phyloP scores from a whole-genome alignment of 2,888 invertebrate genomes.

The Drosophila anceps region DNA sequence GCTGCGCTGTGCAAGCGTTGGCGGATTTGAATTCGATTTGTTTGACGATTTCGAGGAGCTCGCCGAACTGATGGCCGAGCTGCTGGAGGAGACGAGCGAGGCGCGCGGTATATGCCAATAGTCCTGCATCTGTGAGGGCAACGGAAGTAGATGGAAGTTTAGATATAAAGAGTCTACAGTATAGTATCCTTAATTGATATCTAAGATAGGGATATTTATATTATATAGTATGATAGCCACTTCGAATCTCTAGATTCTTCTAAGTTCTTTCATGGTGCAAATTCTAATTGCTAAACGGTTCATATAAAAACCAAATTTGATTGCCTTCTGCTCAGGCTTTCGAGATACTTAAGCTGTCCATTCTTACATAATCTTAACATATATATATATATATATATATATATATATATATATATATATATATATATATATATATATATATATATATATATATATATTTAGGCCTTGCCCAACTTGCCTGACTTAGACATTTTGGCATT shows the following conservation, averaged over 20 bases:
- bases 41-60: constrained; percentile 79
- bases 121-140: constrained; percentile 83
- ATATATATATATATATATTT: background rate
- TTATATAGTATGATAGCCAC: no score
- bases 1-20: constrained; percentile 71
- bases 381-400: no score
- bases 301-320: background rate
- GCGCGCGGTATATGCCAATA: constrained; percentile 94
- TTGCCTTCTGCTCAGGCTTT: background rate
- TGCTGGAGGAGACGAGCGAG: constrained; percentile 87
- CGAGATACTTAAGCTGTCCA: background rate
- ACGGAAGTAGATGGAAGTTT: background rate
- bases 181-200: background rate
- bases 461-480: background rate
- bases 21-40: constrained; percentile 81
- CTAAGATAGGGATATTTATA: background rate
- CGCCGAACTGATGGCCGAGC: constrained; percentile 80
- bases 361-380: constrained; percentile 11
- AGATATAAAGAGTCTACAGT: background rate
- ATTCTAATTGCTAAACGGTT: no score
- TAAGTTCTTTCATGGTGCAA: background rate
- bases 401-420: no score
- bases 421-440: no score
- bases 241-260: background rate
- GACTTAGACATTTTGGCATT: no score